These are phyloP conservation scores for Selene dorsalis DNA, from an alignment of 2,797 vertebrate species.

Conservation along the genomic window DNA sequence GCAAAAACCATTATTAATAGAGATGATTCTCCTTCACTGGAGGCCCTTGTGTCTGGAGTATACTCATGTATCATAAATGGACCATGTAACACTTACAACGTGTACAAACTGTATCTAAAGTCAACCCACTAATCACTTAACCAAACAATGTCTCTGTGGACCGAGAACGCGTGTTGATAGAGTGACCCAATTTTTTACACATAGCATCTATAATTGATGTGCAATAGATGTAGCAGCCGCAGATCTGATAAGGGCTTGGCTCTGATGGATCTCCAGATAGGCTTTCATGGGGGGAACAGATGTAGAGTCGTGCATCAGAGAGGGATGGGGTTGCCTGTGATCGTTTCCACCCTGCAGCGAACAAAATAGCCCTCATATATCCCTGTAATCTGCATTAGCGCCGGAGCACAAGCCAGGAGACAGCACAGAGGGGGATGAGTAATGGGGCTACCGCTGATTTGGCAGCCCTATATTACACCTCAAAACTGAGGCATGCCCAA, in stretches of 20 bases:
- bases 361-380: constrained; percentile 86
- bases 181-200: constrained; percentile 73
- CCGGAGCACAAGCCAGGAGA: constrained; percentile 80
- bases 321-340: constrained; percentile 80
- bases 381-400: constrained; percentile 84
- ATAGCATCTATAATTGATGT: constrained; percentile 79
- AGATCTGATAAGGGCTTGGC: constrained; percentile 76
- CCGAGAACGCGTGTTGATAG: constrained; percentile 55
- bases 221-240: constrained; percentile 64
- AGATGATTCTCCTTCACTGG: constrained; percentile 40
- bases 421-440: constrained; percentile 81
- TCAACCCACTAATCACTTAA: constrained; percentile 71
- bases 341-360: constrained; percentile 82
- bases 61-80: constrained; percentile 58
- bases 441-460: constrained; percentile 80
- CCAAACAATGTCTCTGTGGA: constrained; percentile 73
- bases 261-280: constrained; percentile 79
- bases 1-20: constrained; percentile 43
- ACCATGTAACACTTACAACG: constrained; percentile 63
- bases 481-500: constrained; percentile 76
- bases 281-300: constrained; percentile 76
- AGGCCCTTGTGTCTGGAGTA: constrained; percentile 22
- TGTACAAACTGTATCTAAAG: constrained; percentile 63
- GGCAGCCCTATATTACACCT: constrained; percentile 81
- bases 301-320: constrained; percentile 78